Evolutionary conservation across 2,888 invertebrate species (phyloP).

Genomic region (Drosophila falleni): DNA sequence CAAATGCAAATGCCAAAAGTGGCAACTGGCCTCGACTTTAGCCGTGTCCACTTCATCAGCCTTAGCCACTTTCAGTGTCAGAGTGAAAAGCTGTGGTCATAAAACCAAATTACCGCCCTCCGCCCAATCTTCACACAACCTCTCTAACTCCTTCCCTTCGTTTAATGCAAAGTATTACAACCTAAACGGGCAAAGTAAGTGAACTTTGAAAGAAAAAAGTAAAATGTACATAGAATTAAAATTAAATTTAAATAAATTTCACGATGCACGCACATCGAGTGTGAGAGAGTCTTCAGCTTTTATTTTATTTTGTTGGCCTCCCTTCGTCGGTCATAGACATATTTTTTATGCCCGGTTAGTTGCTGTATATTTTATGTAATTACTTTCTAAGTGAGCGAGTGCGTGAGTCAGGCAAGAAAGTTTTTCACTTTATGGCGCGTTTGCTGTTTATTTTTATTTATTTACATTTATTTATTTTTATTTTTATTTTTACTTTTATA

Average conservation of each 20-base stretch:
- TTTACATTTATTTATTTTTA: slow-evolving; percentile 18
- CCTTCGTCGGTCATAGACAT: slow-evolving; percentile 12
- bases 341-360: slow-evolving; percentile 24
- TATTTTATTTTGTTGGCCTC: slow-evolving; percentile 2
- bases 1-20: slow-evolving; percentile 42
- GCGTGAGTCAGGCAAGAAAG: slow-evolving; percentile 74
- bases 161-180: slow-evolving; percentile 23
- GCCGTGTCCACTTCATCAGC: slow-evolving; percentile 19
- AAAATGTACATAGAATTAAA: slow-evolving; percentile 68
- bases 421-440: slow-evolving; percentile 66
- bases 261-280: slow-evolving; percentile 63
- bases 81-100: slow-evolving; percentile 61
- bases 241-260: slow-evolving; percentile 78
- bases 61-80: slow-evolving; percentile 18
- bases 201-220: slow-evolving; percentile 21
- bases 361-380: slow-evolving; percentile 70
- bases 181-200: slow-evolving; percentile 31
- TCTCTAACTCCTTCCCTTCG: neutral
- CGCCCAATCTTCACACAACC: neutral
- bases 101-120: slow-evolving; percentile 34
- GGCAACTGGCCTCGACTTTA: slow-evolving; percentile 16
- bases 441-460: slow-evolving; percentile 26
- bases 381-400: slow-evolving; percentile 72
- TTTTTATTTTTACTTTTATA: slow-evolving; percentile 13
- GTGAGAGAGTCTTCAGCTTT: slow-evolving; percentile 35